phyloP scores from a whole-genome alignment of 2,797 vertebrate genomes.

The Oophaga sylvatica region DNA sequence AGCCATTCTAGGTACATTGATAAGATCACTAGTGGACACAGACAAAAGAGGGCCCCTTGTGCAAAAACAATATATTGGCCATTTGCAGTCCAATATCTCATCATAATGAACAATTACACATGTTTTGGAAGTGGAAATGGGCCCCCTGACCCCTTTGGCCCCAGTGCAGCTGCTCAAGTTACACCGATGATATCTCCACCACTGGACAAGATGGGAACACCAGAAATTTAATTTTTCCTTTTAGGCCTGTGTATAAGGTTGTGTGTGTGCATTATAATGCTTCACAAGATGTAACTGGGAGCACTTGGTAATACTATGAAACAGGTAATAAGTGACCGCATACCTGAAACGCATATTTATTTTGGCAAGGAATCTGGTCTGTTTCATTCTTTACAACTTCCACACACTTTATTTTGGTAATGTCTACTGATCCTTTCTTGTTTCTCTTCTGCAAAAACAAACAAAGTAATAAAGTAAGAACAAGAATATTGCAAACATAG shows the following conservation, averaged over 20 bases:
- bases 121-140: too few relatives aligned
- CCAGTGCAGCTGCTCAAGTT: too few relatives aligned
- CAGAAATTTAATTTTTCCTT: background rate
- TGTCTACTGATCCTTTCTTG: conserved; percentile 86
- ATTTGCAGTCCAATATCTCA: too few relatives aligned
- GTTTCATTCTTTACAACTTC: conserved; percentile 88
- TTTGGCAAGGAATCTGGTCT: conserved; percentile 85
- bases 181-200: too few relatives aligned
- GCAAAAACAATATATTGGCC: too few relatives aligned
- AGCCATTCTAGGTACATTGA: too few relatives aligned
- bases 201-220: too few relatives aligned
- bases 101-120: too few relatives aligned
- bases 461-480: conserved; percentile 31
- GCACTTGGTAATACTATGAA: background rate
- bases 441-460: conserved; percentile 80
- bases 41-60: too few relatives aligned
- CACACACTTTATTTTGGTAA: conserved; percentile 87
- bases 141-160: too few relatives aligned
- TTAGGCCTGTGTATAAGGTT: background rate
- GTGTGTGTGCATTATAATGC: background rate
- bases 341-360: conserved; percentile 97
- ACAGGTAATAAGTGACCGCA: conserved; percentile 27
- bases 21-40: too few relatives aligned
- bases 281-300: background rate
- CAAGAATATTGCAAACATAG: background rate